Evolutionary conservation across 2,113 vertebrate species (phyloP), one percentile per base, ranked within the genome.

Genomic region (Poicephalus gulielmi): DNA sequence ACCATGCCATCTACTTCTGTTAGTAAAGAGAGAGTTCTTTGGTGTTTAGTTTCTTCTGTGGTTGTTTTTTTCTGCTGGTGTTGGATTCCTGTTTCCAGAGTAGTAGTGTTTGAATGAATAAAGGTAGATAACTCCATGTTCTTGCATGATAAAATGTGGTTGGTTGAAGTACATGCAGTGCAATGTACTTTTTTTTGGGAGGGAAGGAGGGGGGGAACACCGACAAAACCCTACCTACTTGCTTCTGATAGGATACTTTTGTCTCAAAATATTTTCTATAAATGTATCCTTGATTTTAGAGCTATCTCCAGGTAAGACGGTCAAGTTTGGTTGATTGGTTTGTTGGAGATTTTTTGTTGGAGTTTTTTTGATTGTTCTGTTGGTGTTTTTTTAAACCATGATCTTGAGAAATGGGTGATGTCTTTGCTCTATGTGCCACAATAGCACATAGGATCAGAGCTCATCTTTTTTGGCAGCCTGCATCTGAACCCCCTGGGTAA

Each of bases 391-490:
- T 70, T 35, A 17, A 55, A 23, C 7, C 20, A 9, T 43, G 14
- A 33, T 39, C 46, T 76, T 43, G 49, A 85, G 53, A 63, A 39
- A 27, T 18, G 28, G n/a, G 6, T 70, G 37, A 37, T 70, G 20
- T 76, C n/a, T 76, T 90, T 13, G 10, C 7, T 90, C 9, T 41
- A 18, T 0, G 0, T 63, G 44, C 18, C 28, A 7, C 7, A 25
- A 12, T 53, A 20, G 37, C 17, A 5, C 60, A 0, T 27, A 17
- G 31, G 19, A n/a, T 41, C 41, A 66, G 73, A 71, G 7, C 17
- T 63, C 10, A 9, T 60, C 10, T 62, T 70, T 74, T 90, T 63
- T 59, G 27, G 30, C 66, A 83, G 43, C 41, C 33, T 79, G 7
- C 1, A 0, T 67, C 50, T 63, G 80, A 50, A 24, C 4, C 7